Percentiles rank a stretch among this genome's conserved stretches.
These are phyloP conservation scores for Athene noctua DNA, from an alignment of 2,113 vertebrate genomes.

Conservation along the genomic window DNA sequence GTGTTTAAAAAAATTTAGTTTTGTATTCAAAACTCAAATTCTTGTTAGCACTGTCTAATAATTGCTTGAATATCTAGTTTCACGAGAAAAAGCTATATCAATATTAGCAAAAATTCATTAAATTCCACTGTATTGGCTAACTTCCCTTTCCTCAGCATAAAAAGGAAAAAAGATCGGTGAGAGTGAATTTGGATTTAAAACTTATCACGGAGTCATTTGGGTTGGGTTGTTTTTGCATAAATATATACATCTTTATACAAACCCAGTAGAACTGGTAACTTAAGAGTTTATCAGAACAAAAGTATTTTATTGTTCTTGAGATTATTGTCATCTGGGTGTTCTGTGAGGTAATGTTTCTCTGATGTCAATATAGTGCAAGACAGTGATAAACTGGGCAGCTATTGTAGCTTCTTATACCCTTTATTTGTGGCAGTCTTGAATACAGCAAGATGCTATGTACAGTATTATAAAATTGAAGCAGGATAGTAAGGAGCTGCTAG, in stretches of 20 bases:
- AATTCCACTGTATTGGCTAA: background rate
- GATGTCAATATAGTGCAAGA: background rate
- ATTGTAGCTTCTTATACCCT: background rate
- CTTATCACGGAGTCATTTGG: background rate
- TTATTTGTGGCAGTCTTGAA: background rate
- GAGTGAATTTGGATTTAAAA: background rate
- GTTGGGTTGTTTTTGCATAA: background rate
- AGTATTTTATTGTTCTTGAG: background rate
- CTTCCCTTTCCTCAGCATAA: background rate
- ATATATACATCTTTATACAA: background rate
- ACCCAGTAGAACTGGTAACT: background rate
- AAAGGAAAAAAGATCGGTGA: background rate
- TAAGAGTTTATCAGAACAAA: background rate
- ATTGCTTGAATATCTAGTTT: background rate
- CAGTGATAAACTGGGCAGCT: background rate
- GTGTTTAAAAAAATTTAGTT: background rate
- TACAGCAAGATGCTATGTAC: background rate
- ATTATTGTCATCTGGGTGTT: background rate
- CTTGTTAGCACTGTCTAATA: background rate
- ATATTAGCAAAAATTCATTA: background rate
- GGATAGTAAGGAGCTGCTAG: background rate
- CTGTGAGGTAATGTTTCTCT: background rate
- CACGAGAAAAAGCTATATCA: background rate
- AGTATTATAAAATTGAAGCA: background rate
- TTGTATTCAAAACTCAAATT: background rate